Evolutionary conservation across 2,797 vertebrate species (phyloP).

Genomic region (Delichon dasypus): DNA sequence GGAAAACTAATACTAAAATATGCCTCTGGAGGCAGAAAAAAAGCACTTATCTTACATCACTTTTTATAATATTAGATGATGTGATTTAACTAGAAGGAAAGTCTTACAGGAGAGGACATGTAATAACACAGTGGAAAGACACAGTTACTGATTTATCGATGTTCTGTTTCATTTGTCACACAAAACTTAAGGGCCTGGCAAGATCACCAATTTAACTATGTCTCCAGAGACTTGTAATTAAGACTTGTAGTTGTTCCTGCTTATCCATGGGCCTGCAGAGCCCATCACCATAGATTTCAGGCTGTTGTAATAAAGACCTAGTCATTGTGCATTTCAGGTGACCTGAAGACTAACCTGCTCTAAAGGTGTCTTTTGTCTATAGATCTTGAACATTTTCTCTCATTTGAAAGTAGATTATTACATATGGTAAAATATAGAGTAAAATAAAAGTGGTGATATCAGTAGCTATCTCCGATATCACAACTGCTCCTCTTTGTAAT

Average conservation of each 20-base stretch:
- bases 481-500: not conserved
- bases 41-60: not conserved
- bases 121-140: not conserved
- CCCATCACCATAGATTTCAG: not conserved
- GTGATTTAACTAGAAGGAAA: not conserved
- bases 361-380: not conserved
- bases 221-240: not conserved
- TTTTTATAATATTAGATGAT: not conserved
- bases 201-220: not conserved
- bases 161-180: not conserved
- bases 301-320: not conserved
- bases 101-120: not conserved
- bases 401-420: not conserved
- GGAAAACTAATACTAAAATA: not conserved
- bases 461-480: not conserved
- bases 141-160: not conserved
- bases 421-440: not conserved
- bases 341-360: not conserved
- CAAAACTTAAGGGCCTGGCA: not conserved
- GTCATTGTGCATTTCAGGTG: not conserved
- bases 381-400: not conserved
- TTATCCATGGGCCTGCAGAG: not conserved
- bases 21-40: not conserved
- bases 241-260: not conserved
- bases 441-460: not conserved